phyloP scores from a whole-genome alignment of 2,797 vertebrate species.

The Australoheros facetus region DNA sequence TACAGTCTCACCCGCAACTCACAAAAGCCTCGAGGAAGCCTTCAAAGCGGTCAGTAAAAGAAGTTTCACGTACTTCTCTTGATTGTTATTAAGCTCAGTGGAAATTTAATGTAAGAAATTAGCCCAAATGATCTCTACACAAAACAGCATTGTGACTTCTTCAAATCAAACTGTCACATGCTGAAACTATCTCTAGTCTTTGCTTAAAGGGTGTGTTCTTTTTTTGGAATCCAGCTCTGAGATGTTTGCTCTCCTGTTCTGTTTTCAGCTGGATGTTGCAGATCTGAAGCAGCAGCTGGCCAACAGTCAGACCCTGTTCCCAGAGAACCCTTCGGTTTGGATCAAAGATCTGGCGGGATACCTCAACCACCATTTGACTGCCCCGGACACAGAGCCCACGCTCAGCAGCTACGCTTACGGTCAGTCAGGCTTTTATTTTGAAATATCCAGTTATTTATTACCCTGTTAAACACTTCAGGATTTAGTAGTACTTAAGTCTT shows the following conservation, averaged over 20 bases:
- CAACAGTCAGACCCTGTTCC: constrained; percentile 88
- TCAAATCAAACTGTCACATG: constrained; percentile 52
- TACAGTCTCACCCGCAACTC: constrained; percentile 48
- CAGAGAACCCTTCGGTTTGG: constrained; percentile 94
- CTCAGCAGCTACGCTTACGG: constrained; percentile 92
- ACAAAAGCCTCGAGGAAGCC: constrained; percentile 88
- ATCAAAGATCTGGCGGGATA: constrained; percentile 96
- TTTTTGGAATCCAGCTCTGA: neutral
- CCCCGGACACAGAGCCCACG: constrained; percentile 83
- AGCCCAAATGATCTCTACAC: neutral
- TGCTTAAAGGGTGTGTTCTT: constrained; percentile 35
- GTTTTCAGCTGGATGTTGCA: constrained; percentile 82
- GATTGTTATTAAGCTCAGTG: neutral
- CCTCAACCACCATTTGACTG: constrained; percentile 92
- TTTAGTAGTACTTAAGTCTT: neutral
- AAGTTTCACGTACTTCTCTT: too few relatives aligned
- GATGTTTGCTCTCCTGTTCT: neutral
- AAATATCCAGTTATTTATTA: neutral
- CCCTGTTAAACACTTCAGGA: neutral
- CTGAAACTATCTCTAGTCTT: constrained; percentile 1
- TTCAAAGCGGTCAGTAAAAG: constrained; percentile 87
- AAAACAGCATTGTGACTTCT: constrained; percentile 18
- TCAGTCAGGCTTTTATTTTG: constrained; percentile 31
- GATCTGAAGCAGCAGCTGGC: constrained; percentile 91
- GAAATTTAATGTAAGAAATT: neutral